Evolutionary conservation across 2,113 vertebrate species (phyloP).

Genomic region (Mixornis gularis): DNA sequence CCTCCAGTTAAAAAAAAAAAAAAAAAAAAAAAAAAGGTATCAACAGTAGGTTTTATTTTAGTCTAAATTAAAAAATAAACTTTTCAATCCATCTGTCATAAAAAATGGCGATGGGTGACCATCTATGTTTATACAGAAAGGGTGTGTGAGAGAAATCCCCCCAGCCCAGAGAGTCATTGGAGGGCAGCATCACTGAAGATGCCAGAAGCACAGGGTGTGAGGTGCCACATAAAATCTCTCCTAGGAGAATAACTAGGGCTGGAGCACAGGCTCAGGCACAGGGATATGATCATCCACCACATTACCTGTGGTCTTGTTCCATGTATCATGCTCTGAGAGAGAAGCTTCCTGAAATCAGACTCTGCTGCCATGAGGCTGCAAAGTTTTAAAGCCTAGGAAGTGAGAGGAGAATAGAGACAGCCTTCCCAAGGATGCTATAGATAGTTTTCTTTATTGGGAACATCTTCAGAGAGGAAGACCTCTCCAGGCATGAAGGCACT

Average conservation of each 20-base stretch:
- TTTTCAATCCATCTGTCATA: background rate
- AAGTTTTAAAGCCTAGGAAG: background rate
- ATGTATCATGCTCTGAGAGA: background rate
- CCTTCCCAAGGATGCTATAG: background rate
- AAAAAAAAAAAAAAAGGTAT: background rate
- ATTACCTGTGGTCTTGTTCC: background rate
- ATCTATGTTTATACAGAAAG: background rate
- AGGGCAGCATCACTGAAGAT: background rate
- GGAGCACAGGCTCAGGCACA: background rate
- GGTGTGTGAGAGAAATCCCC: background rate
- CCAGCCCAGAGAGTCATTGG: background rate
- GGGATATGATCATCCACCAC: background rate
- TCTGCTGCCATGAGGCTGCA: background rate
- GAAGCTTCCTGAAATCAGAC: background rate
- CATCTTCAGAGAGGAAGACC: background rate
- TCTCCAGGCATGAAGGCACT: fast-evolving
- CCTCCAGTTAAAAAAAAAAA: background rate
- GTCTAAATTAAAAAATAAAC: background rate
- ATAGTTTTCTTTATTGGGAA: background rate
- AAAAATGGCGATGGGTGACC: background rate
- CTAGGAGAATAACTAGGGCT: background rate
- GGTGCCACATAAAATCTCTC: background rate
- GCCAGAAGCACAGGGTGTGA: background rate
- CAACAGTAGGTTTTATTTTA: background rate
- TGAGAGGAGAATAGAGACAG: background rate